Conservation (phyloP, 1,140 invertebrate genomes). For the Lerema accius region DNA sequence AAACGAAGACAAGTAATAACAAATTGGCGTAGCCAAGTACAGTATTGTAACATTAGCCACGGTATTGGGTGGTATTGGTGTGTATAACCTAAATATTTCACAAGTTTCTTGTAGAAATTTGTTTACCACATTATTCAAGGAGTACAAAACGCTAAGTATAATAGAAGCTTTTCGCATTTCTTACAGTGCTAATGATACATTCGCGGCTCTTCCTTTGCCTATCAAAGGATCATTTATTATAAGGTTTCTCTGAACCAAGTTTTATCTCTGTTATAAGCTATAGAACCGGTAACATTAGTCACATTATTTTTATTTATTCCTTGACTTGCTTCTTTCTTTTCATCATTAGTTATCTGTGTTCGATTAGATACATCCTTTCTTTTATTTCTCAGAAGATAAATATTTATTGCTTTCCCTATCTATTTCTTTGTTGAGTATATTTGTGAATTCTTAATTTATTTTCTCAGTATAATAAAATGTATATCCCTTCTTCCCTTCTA, state of each 20-base stretch:
- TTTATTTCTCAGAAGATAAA: too few relatives aligned
- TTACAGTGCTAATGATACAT: constrained; percentile 6
- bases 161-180: background rate
- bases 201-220: background rate
- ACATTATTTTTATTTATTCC: background rate
- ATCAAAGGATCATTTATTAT: constrained; percentile 25
- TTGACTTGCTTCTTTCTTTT: background rate
- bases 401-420: background rate
- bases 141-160: too few relatives aligned
- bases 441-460: too few relatives aligned
- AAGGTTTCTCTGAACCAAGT: constrained; percentile 20
- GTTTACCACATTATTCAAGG: too few relatives aligned
- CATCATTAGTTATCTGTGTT: too few relatives aligned
- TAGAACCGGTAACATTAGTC: constrained; percentile 12
- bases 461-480: too few relatives aligned
- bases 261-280: constrained; percentile 18
- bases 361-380: too few relatives aligned
- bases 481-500: too few relatives aligned
- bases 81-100: too few relatives aligned
- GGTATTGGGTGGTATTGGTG: background rate
- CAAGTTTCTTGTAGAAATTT: too few relatives aligned
- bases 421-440: background rate
- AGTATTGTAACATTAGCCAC: constrained; percentile 1
- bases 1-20: constrained; percentile 4
- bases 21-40: too few relatives aligned